phyloP scores from a whole-genome alignment of 1,140 invertebrate genomes.

The Ganaspis sp. region DNA sequence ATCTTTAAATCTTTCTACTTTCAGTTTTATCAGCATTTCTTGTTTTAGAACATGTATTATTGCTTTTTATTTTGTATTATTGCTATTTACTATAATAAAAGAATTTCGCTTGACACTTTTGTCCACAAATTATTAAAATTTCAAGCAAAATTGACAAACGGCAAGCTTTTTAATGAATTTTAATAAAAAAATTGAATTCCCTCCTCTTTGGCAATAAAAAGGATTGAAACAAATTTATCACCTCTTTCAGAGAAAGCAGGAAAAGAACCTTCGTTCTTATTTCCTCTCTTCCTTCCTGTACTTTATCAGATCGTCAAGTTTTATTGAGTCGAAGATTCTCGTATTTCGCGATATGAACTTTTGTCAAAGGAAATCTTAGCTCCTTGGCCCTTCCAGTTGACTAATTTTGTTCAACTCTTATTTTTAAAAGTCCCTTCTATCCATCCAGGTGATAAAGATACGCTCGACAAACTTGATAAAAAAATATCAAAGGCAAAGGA shows the following conservation, averaged over 20 bases:
- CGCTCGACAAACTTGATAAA: neutral
- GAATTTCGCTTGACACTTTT: no score
- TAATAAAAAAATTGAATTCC: neutral
- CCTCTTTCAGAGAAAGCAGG: neutral
- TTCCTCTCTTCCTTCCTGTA: neutral
- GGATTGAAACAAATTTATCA: slow-evolving; percentile 1
- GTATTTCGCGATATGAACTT: slow-evolving; percentile 18
- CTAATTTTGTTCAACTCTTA: neutral
- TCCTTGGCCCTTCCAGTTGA: slow-evolving; percentile 8
- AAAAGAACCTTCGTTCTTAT: neutral
- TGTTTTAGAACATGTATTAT: no score
- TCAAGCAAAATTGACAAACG: no score
- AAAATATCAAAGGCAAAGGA: neutral
- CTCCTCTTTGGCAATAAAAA: neutral
- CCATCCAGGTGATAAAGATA: neutral
- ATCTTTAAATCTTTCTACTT: no score
- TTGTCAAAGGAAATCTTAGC: slow-evolving; percentile 11
- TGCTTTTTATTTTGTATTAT: no score
- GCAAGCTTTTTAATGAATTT: neutral
- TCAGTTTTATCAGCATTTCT: no score
- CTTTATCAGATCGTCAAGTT: slow-evolving; percentile 24
- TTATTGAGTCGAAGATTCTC: slow-evolving; percentile 17
- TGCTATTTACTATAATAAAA: no score
- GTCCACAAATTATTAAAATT: no score
- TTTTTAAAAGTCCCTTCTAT: neutral